Base-by-base conservation (phyloP, 2,113 vertebrate genomes). In the Trochalopteron elliotii region DNA sequence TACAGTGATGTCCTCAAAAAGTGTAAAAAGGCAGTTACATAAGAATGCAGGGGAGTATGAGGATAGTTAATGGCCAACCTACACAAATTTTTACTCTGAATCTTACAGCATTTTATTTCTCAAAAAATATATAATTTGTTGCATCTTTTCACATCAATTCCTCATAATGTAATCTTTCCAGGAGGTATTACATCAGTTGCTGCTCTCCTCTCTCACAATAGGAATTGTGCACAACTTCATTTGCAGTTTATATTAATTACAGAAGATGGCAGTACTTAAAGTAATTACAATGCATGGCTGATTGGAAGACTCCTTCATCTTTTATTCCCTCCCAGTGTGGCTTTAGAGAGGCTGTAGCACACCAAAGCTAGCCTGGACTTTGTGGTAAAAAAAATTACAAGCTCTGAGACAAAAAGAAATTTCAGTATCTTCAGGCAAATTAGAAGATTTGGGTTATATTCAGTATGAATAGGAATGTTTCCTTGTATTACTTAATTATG, bases 211-310 rank as follows among this genome's bases (percentile, higher is more conserved):
- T 89, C 82, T 70, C 81, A 39, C 67, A 65, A 67, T 55, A 77
- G 74, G 83, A 71, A 74, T 71, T 63, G 22, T 69, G 65, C 25
- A 49, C 70, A 93, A 75, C 31, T 84, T 87, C 42, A 56, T 63
- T 56, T 95, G 95, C 44, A 93, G 69, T 96, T 83, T 94, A 37
- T 90, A 50, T 68, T 91, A 93, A 86, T 71, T 93, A 72, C 97
- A 97, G 93, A 88, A 98, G 96, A 96, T 93, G 93, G 96, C 96
- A 97, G 91, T 95, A 82, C 87, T 91, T 86, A 84, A 97, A 97
- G 57, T 87, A 75, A 93, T 95, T 95, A 53, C 9, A 37, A 92
- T 81, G 61, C 55, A 56, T 22, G 22, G 49, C 61, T 7, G 7
- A 52, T 40, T 89, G 74, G 60, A 92, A 93, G 53, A 84, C 82